A percentile compares a stretch with the other conserved stretches of the same genome.
Evolutionary conservation across 2,113 vertebrate species (phyloP).

Genomic region (Pterocles orientalis): DNA sequence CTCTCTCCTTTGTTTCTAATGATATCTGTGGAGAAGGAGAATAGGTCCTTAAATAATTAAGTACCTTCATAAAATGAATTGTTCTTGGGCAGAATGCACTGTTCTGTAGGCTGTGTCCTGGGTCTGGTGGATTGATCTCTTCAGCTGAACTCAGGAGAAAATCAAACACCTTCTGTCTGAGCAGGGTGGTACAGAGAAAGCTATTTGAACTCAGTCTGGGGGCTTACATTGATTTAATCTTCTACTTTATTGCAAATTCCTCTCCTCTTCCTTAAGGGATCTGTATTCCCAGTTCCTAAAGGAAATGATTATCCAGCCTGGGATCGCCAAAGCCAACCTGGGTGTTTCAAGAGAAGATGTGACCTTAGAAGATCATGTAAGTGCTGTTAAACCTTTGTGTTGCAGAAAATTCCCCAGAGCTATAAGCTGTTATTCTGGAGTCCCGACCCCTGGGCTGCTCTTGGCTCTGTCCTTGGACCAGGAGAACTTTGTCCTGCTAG

Average conservation of each 20-base stretch:
- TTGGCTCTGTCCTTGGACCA: background rate
- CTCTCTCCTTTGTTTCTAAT: background rate
- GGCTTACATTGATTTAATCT: background rate
- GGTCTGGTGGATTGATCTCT: background rate
- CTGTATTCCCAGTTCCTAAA: constrained; percentile 93
- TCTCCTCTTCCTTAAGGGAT: constrained; percentile 76
- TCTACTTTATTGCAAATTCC: background rate
- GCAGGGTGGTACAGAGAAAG: background rate
- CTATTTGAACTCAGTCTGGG: background rate
- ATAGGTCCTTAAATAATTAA: constrained; percentile 38
- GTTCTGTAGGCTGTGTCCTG: background rate
- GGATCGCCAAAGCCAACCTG: constrained; percentile 95
- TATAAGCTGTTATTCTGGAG: background rate
- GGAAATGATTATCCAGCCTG: constrained; percentile 99
- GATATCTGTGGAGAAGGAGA: background rate
- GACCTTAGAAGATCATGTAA: constrained; percentile 95
- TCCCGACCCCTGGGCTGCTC: background rate
- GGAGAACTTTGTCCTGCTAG: background rate
- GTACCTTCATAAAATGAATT: background rate
- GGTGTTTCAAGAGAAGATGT: constrained; percentile 95
- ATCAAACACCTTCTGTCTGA: background rate
- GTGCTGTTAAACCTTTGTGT: constrained; percentile 51
- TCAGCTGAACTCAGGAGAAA: background rate
- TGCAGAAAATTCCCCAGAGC: background rate
- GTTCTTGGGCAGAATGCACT: background rate